Evolutionary conservation across 1,140 invertebrate species (phyloP).

Genomic region (Alviniconcha marisindica): DNA sequence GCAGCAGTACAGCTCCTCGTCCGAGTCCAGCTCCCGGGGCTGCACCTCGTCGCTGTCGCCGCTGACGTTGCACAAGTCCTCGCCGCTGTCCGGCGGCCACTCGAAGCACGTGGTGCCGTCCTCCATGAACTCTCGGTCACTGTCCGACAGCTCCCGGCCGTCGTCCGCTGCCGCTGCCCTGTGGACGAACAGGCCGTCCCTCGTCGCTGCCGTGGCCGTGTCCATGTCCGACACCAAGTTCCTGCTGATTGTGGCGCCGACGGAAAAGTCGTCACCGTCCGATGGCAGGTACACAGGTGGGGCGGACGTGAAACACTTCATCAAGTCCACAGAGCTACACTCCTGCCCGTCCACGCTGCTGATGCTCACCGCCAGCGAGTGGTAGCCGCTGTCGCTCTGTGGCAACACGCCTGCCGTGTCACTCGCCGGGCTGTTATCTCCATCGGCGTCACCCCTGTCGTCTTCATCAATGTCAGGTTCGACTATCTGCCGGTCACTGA

Average conservation of each 20-base stretch:
- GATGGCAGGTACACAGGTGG: neutral
- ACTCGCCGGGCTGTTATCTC: neutral
- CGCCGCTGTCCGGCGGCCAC: conserved; percentile 36
- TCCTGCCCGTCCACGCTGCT: conserved; percentile 29
- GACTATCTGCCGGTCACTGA: neutral
- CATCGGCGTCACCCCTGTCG: neutral
- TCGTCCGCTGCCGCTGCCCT: neutral
- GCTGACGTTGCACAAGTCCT: conserved; percentile 39
- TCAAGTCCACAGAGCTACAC: neutral
- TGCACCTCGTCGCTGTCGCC: conserved; percentile 40
- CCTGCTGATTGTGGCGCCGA: neutral
- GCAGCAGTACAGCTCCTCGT: conserved; percentile 56
- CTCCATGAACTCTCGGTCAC: neutral
- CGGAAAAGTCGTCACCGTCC: neutral
- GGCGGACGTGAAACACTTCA: conserved; percentile 12
- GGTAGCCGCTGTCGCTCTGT: too few relatives aligned
- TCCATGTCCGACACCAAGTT: conserved; percentile 38
- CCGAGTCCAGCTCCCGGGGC: conserved; percentile 52
- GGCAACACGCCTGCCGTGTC: too few relatives aligned
- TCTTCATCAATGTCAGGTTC: conserved; percentile 33
- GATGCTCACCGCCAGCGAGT: neutral
- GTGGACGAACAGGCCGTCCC: neutral
- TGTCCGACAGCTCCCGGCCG: neutral
- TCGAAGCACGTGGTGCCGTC: conserved; percentile 1
- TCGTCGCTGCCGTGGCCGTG: neutral